A percentile compares a stretch with the other conserved stretches of the same genome.
These are phyloP conservation scores for Cavia aperea DNA, from an alignment of 2,113 vertebrate genomes.

Conservation along the genomic window DNA sequence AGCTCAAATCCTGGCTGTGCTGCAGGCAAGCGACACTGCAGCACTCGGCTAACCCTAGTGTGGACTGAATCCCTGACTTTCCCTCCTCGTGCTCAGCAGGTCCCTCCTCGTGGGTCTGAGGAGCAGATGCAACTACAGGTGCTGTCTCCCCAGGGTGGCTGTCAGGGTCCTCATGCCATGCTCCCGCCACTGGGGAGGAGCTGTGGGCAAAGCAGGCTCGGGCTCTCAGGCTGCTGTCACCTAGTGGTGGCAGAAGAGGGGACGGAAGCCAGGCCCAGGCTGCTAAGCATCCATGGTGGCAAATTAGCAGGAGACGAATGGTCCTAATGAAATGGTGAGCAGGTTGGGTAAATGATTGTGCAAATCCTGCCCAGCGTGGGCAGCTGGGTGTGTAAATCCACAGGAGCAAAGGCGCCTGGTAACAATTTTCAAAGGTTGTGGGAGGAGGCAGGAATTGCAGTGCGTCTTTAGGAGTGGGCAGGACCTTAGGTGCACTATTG, in stretches of 20 bases:
- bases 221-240: not conserved
- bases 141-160: fast-evolving
- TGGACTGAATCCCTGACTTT: no score
- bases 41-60: no score
- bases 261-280: not conserved
- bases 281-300: not conserved
- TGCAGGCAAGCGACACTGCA: fast-evolving
- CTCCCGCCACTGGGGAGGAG: fast-evolving
- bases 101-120: fast-evolving
- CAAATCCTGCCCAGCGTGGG: fast-evolving
- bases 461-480: not conserved
- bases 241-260: fast-evolving
- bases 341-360: fast-evolving
- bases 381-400: fast-evolving
- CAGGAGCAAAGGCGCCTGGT: fast-evolving
- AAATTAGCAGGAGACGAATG: fast-evolving
- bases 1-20: not conserved
- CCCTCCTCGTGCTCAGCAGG: fast-evolving
- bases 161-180: not conserved
- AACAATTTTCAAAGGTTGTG: fast-evolving
- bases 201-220: fast-evolving
- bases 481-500: not conserved
- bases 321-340: not conserved
- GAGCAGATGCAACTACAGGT: fast-evolving
- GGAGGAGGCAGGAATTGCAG: not conserved